phyloP scores from a whole-genome alignment of 2,888 invertebrate species.

The Epicampocera succincta region DNA sequence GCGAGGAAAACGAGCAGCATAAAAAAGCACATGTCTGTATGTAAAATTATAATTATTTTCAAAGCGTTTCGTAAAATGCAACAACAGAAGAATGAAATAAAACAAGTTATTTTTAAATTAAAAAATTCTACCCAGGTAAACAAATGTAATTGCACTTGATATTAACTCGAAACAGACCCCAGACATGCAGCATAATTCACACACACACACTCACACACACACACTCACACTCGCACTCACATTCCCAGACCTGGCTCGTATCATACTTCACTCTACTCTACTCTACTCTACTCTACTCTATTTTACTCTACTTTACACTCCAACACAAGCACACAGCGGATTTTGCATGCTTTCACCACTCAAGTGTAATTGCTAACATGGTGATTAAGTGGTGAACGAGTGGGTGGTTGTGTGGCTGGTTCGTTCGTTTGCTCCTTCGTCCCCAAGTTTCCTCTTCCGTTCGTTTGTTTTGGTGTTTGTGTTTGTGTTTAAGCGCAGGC shows the following conservation, averaged over 20 bases:
- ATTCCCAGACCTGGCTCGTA: too few species aligned
- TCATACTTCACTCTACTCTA: too few species aligned
- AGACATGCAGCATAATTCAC: constrained; percentile 56
- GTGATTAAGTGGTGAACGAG: constrained; percentile 39
- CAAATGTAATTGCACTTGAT: constrained; percentile 65
- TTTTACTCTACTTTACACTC: too few species aligned
- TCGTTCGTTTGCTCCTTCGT: not conserved
- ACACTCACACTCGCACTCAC: not conserved
- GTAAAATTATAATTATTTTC: constrained; percentile 57
- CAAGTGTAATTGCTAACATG: constrained; percentile 53
- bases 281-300: too few species aligned
- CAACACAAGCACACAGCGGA: too few species aligned
- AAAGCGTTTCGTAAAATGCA: constrained; percentile 5
- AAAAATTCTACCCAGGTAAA: constrained; percentile 67
- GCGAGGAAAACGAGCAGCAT: not conserved
- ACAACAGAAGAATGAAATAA: constrained; percentile 1
- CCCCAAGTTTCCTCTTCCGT: too few species aligned
- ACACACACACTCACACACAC: not conserved
- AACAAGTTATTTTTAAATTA: constrained; percentile 64
- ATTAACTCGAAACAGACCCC: constrained; percentile 50
- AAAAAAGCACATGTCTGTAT: constrained; percentile 45
- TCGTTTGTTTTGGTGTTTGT: not conserved
- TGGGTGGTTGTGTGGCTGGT: not conserved
- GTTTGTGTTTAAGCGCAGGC: not conserved
- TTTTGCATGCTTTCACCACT: constrained; percentile 32